These are phyloP conservation scores for Apeira syringaria DNA, from an alignment of 2,888 invertebrate species.

Conservation along the genomic window DNA sequence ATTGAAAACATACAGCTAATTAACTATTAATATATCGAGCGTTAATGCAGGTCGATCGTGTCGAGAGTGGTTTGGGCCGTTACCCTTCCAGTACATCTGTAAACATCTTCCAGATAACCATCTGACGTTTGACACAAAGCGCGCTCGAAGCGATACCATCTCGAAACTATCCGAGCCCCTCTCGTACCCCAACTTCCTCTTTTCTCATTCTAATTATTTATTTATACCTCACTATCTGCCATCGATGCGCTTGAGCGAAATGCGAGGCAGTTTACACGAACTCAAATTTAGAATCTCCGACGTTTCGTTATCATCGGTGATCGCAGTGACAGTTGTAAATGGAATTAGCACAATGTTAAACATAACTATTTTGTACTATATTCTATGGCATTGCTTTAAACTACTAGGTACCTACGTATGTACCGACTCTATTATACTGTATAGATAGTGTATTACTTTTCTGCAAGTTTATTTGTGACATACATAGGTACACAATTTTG, in stretches of 20 bases:
- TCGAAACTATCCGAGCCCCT: slow-evolving; percentile 70
- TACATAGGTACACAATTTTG: too few species aligned
- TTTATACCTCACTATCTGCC: slow-evolving; percentile 76
- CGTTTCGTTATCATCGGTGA: slow-evolving; percentile 65
- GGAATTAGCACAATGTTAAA: slow-evolving; percentile 55
- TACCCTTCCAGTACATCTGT: slow-evolving; percentile 80
- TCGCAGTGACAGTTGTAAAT: slow-evolving; percentile 56
- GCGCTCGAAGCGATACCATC: slow-evolving; percentile 78
- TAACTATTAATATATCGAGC: slow-evolving; percentile 65
- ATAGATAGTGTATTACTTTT: too few species aligned
- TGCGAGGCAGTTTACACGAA: slow-evolving; percentile 66
- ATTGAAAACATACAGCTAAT: slow-evolving; percentile 62
- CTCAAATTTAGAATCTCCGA: slow-evolving; percentile 69
- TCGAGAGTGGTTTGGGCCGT: slow-evolving; percentile 65
- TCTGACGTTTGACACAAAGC: slow-evolving; percentile 84
- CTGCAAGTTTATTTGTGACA: too few species aligned
- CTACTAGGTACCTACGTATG: too few species aligned
- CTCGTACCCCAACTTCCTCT: slow-evolving; percentile 60
- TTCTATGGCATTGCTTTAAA: too few species aligned
- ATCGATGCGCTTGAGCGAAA: slow-evolving; percentile 78
- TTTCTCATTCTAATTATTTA: slow-evolving; percentile 78
- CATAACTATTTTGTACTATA: too few species aligned
- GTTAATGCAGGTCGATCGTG: slow-evolving; percentile 72
- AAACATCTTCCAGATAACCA: slow-evolving; percentile 79
- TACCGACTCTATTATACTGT: too few species aligned